Conservation (phyloP, 2,888 invertebrate species). For the Acanthosepion pharaonis region DNA sequence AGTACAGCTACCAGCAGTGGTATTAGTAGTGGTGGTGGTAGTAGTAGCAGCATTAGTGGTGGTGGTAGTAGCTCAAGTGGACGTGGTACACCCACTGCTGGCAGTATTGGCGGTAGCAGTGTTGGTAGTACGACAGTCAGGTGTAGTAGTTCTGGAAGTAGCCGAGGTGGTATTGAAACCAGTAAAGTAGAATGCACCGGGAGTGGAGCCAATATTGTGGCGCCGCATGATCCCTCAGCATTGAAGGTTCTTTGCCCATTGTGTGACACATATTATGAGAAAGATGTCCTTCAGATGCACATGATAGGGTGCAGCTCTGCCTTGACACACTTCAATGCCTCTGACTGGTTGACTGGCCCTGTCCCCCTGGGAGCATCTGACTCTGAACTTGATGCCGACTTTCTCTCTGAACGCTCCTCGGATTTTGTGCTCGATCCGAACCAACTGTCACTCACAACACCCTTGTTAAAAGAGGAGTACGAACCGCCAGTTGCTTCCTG, state of each 20-base stretch:
- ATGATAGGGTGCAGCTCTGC: constrained; percentile 43
- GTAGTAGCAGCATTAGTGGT: background rate
- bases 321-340: constrained; percentile 25
- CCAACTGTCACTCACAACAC: background rate
- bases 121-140: background rate
- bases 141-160: background rate
- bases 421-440: background rate
- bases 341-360: constrained; percentile 38
- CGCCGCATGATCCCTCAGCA: background rate
- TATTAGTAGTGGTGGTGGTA: background rate
- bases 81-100: background rate
- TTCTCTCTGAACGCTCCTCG: constrained; percentile 37
- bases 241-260: constrained; percentile 37
- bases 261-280: constrained; percentile 40
- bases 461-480: constrained; percentile 38
- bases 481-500: background rate
- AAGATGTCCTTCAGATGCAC: constrained; percentile 41
- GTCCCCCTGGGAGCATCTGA: background rate
- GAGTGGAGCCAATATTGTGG: background rate
- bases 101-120: background rate
- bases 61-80: background rate
- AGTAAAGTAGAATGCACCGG: background rate
- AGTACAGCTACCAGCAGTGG: background rate
- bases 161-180: background rate
- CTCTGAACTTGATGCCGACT: background rate